Base-by-base conservation (phyloP, 2,888 invertebrate species). In the Belgica antarctica region DNA sequence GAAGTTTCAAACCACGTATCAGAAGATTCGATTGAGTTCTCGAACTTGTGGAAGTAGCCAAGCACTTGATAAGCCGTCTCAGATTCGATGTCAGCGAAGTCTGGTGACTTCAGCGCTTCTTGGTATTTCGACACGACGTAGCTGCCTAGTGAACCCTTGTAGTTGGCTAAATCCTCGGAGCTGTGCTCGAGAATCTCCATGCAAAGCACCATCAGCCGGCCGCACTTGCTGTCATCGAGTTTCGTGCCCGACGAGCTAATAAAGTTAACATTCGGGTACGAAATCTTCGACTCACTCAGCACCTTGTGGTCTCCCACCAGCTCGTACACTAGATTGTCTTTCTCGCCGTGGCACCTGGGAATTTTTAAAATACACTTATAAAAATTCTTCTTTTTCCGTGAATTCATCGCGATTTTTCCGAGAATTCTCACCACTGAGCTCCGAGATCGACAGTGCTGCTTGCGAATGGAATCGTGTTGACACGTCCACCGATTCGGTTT, bases 401-500 rank as follows among this genome's bases (percentile, higher is more conserved):
- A n/a, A n/a, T n/a, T n/a, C n/a, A n/a, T n/a, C n/a, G n/a, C n/a
- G n/a, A 66, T n/a, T 25, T 25, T 1, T 47, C 1, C 19, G n/a
- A 25, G 1, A 47, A 1, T 4, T 1, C 24, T 66, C 36, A 70
- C 70, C 70, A 70, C 28, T 61, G 61, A 5, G 70, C 70, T 15
- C 70, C 70, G 8, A 71, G 12, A 57, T 71, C 71, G 4, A 71
- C 15, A 25, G 17, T 15, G 10, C 15, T 47, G 19, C 78, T 76
- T 81, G 82, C 81, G 73, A 82, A 81, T 57, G 76, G 73, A 25
- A 75, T 73, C 1, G 82, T 81, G 62, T 78, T 73, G 70, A 83
- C 75, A 72, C 84, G 76, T 3, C 84, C 84, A 22, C 84, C 83
- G 62, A 83, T 78, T 57, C 83, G 76, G 72, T 79, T 74, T 75